Conservation (phyloP, 1,140 invertebrate species). For the Eumaeus atala region DNA sequence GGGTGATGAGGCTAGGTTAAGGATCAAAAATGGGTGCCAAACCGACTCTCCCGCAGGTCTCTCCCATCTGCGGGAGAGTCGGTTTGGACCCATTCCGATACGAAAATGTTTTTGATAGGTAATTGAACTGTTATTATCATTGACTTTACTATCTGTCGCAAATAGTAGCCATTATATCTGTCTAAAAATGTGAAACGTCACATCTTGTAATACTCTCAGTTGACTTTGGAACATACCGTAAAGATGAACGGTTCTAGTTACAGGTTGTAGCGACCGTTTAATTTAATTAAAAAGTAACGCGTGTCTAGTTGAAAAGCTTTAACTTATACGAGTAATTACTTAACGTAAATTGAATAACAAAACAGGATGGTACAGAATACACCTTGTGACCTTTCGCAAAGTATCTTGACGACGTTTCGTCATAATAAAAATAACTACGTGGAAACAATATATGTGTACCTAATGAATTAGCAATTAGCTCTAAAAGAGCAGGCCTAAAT, state of each 20-base stretch:
- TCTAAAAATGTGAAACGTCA: too few relatives aligned
- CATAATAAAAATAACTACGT: not conserved
- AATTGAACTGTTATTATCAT: too few relatives aligned
- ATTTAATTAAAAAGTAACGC: conserved; percentile 1
- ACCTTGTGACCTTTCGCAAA: conserved; percentile 2
- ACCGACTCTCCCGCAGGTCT: too few relatives aligned
- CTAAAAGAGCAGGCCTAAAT: too few relatives aligned
- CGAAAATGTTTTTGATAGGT: too few relatives aligned
- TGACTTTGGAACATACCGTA: not conserved
- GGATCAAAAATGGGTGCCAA: too few relatives aligned
- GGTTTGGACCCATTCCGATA: too few relatives aligned
- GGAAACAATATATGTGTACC: not conserved
- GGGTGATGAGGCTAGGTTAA: too few relatives aligned
- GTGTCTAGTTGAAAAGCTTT: not conserved
- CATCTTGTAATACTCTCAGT: too few relatives aligned
- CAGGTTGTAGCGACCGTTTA: not conserved
- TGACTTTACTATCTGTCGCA: too few relatives aligned
- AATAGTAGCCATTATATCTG: too few relatives aligned
- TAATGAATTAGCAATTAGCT: not conserved
- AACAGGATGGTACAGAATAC: not conserved
- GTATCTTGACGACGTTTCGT: not conserved
- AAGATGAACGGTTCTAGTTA: not conserved
- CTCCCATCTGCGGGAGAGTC: too few relatives aligned
- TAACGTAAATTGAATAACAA: not conserved
- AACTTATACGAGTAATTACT: conserved; percentile 3